phyloP scores from a whole-genome alignment of 2,113 vertebrate species.

The Nerophis ophidion region DNA sequence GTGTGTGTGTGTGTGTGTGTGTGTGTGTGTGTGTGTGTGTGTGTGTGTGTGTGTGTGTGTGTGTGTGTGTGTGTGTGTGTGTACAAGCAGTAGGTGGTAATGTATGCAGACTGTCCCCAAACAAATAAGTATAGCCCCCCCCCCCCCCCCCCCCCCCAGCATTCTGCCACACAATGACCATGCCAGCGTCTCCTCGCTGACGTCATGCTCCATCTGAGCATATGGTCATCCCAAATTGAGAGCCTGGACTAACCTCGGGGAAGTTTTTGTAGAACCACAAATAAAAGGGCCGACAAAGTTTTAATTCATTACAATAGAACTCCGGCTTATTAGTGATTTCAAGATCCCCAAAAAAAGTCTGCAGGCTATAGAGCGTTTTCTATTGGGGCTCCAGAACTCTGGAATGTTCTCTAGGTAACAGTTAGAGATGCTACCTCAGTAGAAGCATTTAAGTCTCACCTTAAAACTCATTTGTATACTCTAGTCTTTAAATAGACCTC shows the following conservation, averaged over 20 bases:
- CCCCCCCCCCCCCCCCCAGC: slow-evolving; percentile 47
- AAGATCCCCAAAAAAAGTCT: too few species aligned
- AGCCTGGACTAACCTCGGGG: slow-evolving; percentile 16
- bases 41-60: slow-evolving; percentile 43
- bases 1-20: slow-evolving; percentile 39
- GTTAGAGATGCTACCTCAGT: too few species aligned
- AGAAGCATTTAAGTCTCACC: too few species aligned
- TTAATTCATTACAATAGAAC: too few species aligned
- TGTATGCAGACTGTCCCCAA: slow-evolving; percentile 66
- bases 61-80: slow-evolving; percentile 21
- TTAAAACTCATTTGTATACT: too few species aligned
- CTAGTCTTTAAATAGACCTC: too few species aligned
- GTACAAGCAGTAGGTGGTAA: slow-evolving; percentile 67
- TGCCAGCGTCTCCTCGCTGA: slow-evolving; percentile 38
- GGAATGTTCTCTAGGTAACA: too few species aligned
- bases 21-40: slow-evolving; percentile 21
- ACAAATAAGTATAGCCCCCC: slow-evolving; percentile 57
- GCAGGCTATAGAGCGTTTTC: too few species aligned
- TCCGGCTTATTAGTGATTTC: too few species aligned
- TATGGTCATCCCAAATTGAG: slow-evolving; percentile 35
- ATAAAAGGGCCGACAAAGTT: slow-evolving; percentile 1
- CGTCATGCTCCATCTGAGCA: slow-evolving; percentile 37
- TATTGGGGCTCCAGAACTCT: too few species aligned
- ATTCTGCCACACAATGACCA: slow-evolving; percentile 58
- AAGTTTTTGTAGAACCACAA: slow-evolving; percentile 3